Conservation (phyloP, 1,140 invertebrate species). For the Papilio glaucus region DNA sequence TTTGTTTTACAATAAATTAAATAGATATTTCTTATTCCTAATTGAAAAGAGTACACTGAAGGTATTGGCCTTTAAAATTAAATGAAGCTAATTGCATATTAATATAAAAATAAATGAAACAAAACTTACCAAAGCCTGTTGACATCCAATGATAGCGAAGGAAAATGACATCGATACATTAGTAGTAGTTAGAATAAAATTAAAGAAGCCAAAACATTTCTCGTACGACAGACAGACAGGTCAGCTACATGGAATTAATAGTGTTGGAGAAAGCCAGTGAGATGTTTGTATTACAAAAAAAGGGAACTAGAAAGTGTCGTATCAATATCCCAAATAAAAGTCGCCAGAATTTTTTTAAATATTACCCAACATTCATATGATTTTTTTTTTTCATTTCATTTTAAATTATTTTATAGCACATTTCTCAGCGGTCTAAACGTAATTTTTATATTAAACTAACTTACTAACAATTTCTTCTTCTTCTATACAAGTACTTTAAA, state of each 20-base stretch:
- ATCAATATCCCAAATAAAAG: no score
- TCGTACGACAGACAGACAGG: constrained; percentile 30
- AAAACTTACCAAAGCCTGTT: constrained; percentile 86
- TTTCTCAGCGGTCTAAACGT: no score
- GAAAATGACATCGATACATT: constrained; percentile 36
- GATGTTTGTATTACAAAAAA: constrained; percentile 38
- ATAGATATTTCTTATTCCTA: neutral
- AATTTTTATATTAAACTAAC: no score
- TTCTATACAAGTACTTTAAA: no score
- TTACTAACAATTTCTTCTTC: no score
- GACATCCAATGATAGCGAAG: constrained; percentile 79
- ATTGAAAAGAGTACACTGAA: neutral
- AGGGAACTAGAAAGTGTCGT: no score
- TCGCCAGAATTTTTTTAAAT: no score
- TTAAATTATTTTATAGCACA: no score
- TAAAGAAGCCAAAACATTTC: constrained; percentile 37
- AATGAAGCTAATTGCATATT: constrained; percentile 6
- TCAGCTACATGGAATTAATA: constrained; percentile 5
- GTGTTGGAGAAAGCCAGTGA: constrained; percentile 53
- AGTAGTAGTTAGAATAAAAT: constrained; percentile 39
- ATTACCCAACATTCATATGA: no score
- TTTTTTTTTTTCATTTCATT: no score
- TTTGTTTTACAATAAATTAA: no score
- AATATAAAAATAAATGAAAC: constrained; percentile 46
- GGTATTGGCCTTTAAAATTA: neutral